Conservation (phyloP, 2,888 invertebrate species). For the Drosophila dives region DNA sequence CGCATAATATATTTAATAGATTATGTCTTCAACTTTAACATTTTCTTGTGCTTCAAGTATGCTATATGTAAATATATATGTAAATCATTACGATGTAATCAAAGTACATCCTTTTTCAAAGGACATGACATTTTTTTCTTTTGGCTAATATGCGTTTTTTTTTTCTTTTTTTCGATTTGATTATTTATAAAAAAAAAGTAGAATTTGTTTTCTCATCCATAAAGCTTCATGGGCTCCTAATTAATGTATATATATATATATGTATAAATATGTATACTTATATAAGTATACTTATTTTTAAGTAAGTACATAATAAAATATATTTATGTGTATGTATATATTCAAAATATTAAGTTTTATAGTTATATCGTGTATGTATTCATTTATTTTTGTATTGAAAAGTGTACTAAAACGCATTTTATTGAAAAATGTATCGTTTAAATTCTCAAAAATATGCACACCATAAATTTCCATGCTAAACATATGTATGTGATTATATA, state of each 20-base stretch:
- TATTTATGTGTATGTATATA: slow-evolving; percentile 48
- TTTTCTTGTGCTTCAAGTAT: slow-evolving; percentile 16
- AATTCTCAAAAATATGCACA: slow-evolving; percentile 73
- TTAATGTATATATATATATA: slow-evolving; percentile 5
- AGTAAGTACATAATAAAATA: slow-evolving; percentile 63
- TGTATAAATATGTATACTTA: slow-evolving; percentile 30
- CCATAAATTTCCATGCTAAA: slow-evolving; percentile 39
- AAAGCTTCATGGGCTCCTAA: slow-evolving; percentile 62
- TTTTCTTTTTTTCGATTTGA: not conserved
- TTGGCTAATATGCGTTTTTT: slow-evolving; percentile 22
- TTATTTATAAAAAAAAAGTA: slow-evolving; percentile 12
- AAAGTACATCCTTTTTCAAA: slow-evolving; percentile 10
- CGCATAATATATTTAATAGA: slow-evolving; percentile 35
- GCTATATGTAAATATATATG: slow-evolving; percentile 14
- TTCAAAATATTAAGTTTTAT: slow-evolving; percentile 42
- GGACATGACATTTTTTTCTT: slow-evolving; percentile 4
- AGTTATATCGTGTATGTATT: slow-evolving; percentile 29
- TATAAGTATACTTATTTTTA: slow-evolving; percentile 19
- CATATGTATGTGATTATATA: slow-evolving; percentile 23
- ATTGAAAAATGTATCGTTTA: slow-evolving; percentile 60
- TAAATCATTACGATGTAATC: slow-evolving; percentile 8
- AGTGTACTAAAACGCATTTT: slow-evolving; percentile 62
- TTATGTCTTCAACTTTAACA: slow-evolving; percentile 29
- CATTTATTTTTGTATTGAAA: slow-evolving; percentile 47
- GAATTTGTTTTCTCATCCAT: slow-evolving; percentile 38